Evolutionary conservation across 2,888 invertebrate species (phyloP), one percentile per base, ranked within the genome.

Genomic region (Hirtodrosophila alboralis): DNA sequence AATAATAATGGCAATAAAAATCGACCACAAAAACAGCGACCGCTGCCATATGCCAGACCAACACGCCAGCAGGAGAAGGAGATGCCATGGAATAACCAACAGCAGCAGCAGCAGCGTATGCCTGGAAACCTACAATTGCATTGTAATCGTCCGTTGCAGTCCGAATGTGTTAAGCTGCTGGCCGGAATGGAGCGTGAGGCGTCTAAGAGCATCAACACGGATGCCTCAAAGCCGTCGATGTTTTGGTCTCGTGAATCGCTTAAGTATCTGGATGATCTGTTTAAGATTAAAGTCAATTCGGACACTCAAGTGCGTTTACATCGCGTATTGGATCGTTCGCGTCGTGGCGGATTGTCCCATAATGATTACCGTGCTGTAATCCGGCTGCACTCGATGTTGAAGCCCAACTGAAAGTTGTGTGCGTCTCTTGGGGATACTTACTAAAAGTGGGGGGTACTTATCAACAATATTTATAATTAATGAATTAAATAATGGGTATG

Each of bases 201-300:
- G 0, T 48, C 37, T 26, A 38, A 33, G 18, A 52, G 27, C 49
- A 61, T 78, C 33, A 51, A 69, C 23, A 69, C 60, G 14, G 86
- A 66, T 34, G 63, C 65, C 14, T 53, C 68, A 3, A 52, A 71
- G 13, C 73, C 75, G 1, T 90, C 90, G 7, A 59, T 84, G 33
- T 90, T 89, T 56, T 90, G 90, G 90, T 90, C 90, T 0, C 83
- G 89, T 1, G 90, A 90, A 68, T 86, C 89, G 3, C 61, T 89
- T n/a, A 81, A 83, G 36, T 88, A 87, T 58, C 75, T 90, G 9
- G 86, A 87, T 9, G 73, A 85, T 18, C 84, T 89, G 30, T 68
- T 87, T 13, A 56, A 65, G 10, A 52, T 79, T 14, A 67, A 71
- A 0, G 43, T 63, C 2, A 76, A 78, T 51, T 7, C 61, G 2